Conservation (phyloP, 2,113 vertebrate species). For the Turnix velox region DNA sequence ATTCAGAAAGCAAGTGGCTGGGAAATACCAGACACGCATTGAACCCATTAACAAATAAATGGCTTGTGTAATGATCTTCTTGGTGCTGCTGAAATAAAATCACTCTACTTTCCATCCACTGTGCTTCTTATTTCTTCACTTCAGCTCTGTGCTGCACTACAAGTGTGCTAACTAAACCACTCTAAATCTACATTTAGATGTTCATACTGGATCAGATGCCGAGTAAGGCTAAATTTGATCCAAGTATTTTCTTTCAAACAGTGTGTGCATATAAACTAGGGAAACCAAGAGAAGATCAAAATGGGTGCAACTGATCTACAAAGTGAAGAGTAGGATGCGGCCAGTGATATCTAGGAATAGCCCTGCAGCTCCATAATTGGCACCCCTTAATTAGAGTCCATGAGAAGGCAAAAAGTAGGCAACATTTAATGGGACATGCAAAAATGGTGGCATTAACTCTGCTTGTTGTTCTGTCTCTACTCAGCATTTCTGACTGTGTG, state of each 20-base stretch:
- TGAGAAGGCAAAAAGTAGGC: not conserved
- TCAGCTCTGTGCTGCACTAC: not conserved
- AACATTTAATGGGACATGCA: not conserved
- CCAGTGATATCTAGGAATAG: not conserved
- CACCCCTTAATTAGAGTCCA: not conserved
- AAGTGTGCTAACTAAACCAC: not conserved
- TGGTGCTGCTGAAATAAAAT: constrained; percentile 14
- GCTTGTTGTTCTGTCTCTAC: not conserved
- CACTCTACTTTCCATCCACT: not conserved
- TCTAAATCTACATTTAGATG: not conserved
- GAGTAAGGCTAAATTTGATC: not conserved
- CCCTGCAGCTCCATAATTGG: not conserved
- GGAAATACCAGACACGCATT: constrained; percentile 7
- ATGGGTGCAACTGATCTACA: not conserved
- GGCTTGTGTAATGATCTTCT: constrained; percentile 29
- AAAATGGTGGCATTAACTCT: not conserved
- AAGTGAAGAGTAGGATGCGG: not conserved
- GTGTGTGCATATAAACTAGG: rapidly evolving
- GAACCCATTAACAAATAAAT: constrained; percentile 55
- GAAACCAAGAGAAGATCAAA: not conserved
- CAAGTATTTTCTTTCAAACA: not conserved
- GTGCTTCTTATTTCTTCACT: constrained; percentile 3
- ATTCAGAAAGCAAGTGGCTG: not conserved
- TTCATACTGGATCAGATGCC: not conserved
- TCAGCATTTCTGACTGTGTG: not conserved